Evolutionary conservation across 2,888 invertebrate genomes (phyloP), one percentile per base, ranked within the genome.

Genomic region (Lithosia quadra): DNA sequence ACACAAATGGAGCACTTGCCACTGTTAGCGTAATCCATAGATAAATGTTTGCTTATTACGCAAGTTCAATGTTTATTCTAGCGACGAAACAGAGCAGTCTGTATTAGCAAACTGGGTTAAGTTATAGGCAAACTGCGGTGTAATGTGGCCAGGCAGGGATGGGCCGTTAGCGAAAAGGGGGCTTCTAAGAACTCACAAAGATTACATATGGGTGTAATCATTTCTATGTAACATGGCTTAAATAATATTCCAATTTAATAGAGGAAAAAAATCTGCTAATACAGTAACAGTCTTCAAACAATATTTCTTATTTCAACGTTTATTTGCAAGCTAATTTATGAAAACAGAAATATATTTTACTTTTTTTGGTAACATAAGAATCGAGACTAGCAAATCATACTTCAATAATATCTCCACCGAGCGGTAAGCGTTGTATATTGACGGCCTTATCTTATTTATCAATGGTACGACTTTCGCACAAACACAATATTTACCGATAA

Each of bases 401-500:
- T 62, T 62, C 56, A 56, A 56, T 56, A 61, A 43, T 15, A 65
- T 60, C n/a, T 53, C n/a, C 33, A 8, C 15, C 10, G 56, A 57
- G 21, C 10, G 34, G 34, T 24, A 56, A 9, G 60, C 39, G 13
- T 22, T 58, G 67, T 36, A 21, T 57, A 39, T 63, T 53, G 34
- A 43, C 8, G 18, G 33, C 21, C n/a, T 59, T 55, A 63, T 63
- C 59, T 59, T 63, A 59, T 68, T 60, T 59, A 39, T 59, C 36
- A 58, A 59, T 33, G 56, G 10, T 28, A 62, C 36, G 24, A 57
- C 24, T 67, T 63, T 49, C 15, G 55, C 11, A 28, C 63, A 59
- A 67, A 68, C 55, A 65, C 59, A 71, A 74, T 72, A 67, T 75
- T 70, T 61, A 39, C 33, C 56, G 70, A 74, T 73, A 67, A 78